Evolutionary conservation across 1,140 invertebrate genomes (phyloP), one percentile per base, ranked within the genome.

Genomic region (Oryctes rhinoceros): DNA sequence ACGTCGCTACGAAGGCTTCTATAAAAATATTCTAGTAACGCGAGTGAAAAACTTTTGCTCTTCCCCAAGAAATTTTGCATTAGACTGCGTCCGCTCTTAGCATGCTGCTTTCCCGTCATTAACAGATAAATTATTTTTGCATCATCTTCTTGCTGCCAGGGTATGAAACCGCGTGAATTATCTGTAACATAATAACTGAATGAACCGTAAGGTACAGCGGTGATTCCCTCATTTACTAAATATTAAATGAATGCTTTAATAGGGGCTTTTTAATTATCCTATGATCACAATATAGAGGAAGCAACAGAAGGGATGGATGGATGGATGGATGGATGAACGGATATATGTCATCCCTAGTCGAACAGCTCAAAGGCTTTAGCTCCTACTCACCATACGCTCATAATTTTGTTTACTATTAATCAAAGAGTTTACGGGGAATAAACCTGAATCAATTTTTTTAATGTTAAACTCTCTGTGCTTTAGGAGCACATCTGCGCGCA

Each of bases 11-110:
- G 65, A 18, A 67, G n/a, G 6, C 65, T 18, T 67, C 1, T 13
- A 67, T 67, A 67, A 18, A 67, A 67, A 67, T 67, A 67, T 24
- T 67, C 65, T 67, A 67, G n/a, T 67, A 67, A 67, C 65, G 65
- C 24, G 18, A 24, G 65, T 67, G 18, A 67, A 67, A 67, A 67
- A 67, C 65, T 67, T 67, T 67, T 67, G 35, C 65, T 10, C 65
- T 67, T 67, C 13, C 20, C 65, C 9, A 67, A 67, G 20, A 24
- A 24, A 13, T 24, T 67, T 67, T 18, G 10, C 65, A 67, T 67
- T 18, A 67, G 20, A 67, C n/a, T 67, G 1, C n/a, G 30, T 1
- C 65, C n/a, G 65, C 18, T 67, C 24, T 67, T 67, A 67, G 20
- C 35, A 35, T 18, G 11, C 65, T 30, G 20, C 18, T 67, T 10